Percentiles rank a stretch among this genome's conserved stretches.
These are phyloP conservation scores for Loriculus beryllinus DNA, from an alignment of 2,797 vertebrate species.

Conservation along the genomic window DNA sequence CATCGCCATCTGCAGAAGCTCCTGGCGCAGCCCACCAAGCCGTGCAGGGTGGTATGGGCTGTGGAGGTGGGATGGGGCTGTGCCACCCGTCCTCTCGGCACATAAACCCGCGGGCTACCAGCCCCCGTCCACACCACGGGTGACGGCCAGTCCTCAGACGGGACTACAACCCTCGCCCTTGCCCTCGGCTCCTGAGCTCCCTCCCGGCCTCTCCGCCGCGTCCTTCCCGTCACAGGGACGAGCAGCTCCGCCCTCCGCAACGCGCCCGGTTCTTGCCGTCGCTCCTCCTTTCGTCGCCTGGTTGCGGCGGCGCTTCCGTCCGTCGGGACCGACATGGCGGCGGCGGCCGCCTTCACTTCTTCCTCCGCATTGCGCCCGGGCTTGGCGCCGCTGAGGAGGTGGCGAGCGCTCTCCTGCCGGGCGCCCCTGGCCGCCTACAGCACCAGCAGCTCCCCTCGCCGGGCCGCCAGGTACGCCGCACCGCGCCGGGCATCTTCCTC, in stretches of 20 bases:
- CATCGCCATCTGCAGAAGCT: not conserved
- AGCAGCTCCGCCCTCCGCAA: not conserved
- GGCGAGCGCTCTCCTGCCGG: not conserved
- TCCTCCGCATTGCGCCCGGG: not conserved
- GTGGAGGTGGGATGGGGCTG: not conserved
- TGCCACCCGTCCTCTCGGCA: too few relatives aligned
- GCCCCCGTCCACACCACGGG: too few relatives aligned
- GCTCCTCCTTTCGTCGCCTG: not conserved
- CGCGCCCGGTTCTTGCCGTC: not conserved
- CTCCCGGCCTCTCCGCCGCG: accelerated
- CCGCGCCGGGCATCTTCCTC: not conserved
- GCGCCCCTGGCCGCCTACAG: not conserved
- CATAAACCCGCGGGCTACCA: not conserved
- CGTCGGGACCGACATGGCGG: not conserved
- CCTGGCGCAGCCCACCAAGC: not conserved
- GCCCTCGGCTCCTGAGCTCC: accelerated
- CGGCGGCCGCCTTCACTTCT: not conserved
- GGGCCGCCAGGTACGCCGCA: constrained; percentile 9
- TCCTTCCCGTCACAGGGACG: accelerated
- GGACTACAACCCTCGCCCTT: not conserved
- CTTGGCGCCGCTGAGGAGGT: not conserved
- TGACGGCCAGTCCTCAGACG: accelerated
- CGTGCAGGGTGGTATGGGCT: not conserved
- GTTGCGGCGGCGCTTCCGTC: not conserved
- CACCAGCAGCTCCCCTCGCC: not conserved